Base-by-base conservation (phyloP, 2,113 vertebrate genomes). In the Anas platyrhynchos region DNA sequence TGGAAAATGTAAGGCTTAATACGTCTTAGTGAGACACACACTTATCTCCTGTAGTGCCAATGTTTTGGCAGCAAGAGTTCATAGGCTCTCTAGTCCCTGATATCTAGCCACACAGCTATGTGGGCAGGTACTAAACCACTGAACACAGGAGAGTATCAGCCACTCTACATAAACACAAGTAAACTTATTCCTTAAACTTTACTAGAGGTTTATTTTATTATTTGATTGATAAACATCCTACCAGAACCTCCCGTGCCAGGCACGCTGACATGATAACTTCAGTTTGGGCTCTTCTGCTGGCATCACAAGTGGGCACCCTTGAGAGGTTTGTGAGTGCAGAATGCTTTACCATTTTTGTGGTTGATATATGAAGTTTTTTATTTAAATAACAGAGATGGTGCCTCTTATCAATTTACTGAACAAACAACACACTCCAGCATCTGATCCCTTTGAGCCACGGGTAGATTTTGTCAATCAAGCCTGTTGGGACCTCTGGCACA, bases 401-500 rank as follows among this genome's bases (percentile, higher is more conserved):
- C 32, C 50, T 87, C 31, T 50, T 18, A 73, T 6, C 62, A 48
- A 56, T 66, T 73, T 7, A 5, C 14, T 66, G 43, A 52, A 65
- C 48, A 31, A 36, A 22, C 25, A 68, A 16, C 23, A 6, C 43
- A 48, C 21, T 31, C 13, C 36, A 43, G 56, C 1, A 2, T 20
- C 67, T 25, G 27, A 80, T 83, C 63, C 65, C 81, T 68, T 62
- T 8, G 55, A 94, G 62, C 50, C 76, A 13, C 0, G 29, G 65
- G 54, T 48, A 65, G 46, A 29, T 58, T 89, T 72, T 76, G 75
- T 68, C 87, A 69, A 0, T 55, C 38, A 6, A 54, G 34, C 50
- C 34, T 34, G 7, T 13, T 52, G 59, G 89, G 86, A 90, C 46
- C 59, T 93, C 77, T 93, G 90, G 78, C 92, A 93, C 71, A 86